A percentile compares a stretch with the other conserved stretches of the same genome.
Evolutionary conservation across 2,797 vertebrate genomes (phyloP).

Genomic region (Centroberyx gerrardi): DNA sequence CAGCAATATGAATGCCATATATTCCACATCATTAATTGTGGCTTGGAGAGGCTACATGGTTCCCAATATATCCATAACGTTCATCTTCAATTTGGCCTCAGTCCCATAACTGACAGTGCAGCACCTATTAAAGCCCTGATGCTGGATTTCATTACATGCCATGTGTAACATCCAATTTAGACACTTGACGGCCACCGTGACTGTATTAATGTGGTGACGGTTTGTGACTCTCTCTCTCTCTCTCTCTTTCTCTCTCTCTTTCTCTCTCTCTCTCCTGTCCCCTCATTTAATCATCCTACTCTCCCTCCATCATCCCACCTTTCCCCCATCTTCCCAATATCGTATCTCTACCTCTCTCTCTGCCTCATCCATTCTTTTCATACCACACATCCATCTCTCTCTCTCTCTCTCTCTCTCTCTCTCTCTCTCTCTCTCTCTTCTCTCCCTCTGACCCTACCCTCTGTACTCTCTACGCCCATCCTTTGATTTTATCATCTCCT

Average conservation of each 20-base stretch:
- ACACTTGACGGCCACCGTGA: slow-evolving; percentile 87
- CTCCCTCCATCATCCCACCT: slow-evolving; percentile 12
- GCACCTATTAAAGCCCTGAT: slow-evolving; percentile 74
- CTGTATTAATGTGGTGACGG: slow-evolving; percentile 85
- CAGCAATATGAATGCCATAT: slow-evolving; percentile 55
- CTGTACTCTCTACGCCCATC: not conserved
- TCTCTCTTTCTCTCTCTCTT: slow-evolving; percentile 17
- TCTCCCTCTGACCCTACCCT: not conserved
- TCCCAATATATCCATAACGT: slow-evolving; percentile 73
- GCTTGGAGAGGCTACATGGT: slow-evolving; percentile 65
- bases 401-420: not conserved
- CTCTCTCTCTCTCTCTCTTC: not conserved
- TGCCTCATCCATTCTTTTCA: not conserved
- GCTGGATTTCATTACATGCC: slow-evolving; percentile 82
- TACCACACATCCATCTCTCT: too few species aligned
- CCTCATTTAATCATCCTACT: slow-evolving; percentile 46
- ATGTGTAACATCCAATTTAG: slow-evolving; percentile 88
- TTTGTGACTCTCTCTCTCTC: slow-evolving; percentile 52
- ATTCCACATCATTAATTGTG: slow-evolving; percentile 61
- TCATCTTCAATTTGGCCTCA: slow-evolving; percentile 77
- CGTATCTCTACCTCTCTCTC: slow-evolving; percentile 6
- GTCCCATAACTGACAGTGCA: slow-evolving; percentile 74
- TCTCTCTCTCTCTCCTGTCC: slow-evolving; percentile 9
- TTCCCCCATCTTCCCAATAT: not conserved
- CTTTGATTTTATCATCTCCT: too few species aligned